Evolutionary conservation across 2,888 invertebrate genomes (phyloP), one percentile per base, ranked within the genome.

Genomic region (Itoplectis maculator): DNA sequence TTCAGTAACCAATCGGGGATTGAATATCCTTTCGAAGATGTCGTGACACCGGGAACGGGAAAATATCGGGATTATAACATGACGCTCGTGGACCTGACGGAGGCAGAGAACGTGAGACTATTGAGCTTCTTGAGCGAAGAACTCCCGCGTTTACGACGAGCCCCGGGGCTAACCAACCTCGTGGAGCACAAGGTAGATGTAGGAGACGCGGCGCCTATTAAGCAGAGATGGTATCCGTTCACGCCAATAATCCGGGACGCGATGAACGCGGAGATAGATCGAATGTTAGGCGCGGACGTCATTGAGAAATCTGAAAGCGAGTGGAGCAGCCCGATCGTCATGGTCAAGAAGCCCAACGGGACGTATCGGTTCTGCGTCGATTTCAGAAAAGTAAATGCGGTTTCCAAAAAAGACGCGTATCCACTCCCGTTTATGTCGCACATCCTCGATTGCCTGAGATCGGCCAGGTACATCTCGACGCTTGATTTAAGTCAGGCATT

Each of bases 371-470:
- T 91, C 35, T 87, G 89, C 49, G 84, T 89, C 0, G 89, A 91
- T 74, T 88, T 83, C 18, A 76, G 90, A 3, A 87, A 88, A 40
- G 66, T 91, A 0, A 92, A 91, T 66, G 72, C 74, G 3, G 88
- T 90, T 0, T 88, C 89, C 0, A 77, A 86, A 42, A 82, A 83
- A 42, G 89, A 91, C 81, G 87, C 89, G 3, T 89, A 90, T 87
- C 89, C 90, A 0, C 54, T 91, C 0, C 90, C 88, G 0, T 87
- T 87, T 47, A 86, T 91, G 2, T 83, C 84, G 0, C 69, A 83
- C 0, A 90, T 87, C 8, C 75, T 90, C 13, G 87, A 90, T 51
- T 23, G 68, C 6, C 6, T 68, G 0, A 2, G 78, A 23, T 11
- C 75, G 0, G 83, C 85, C 0, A 35, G 75, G 8, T 86, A 83